These are phyloP conservation scores for Orthosia gothica DNA, from an alignment of 2,888 invertebrate genomes.

Conservation along the genomic window DNA sequence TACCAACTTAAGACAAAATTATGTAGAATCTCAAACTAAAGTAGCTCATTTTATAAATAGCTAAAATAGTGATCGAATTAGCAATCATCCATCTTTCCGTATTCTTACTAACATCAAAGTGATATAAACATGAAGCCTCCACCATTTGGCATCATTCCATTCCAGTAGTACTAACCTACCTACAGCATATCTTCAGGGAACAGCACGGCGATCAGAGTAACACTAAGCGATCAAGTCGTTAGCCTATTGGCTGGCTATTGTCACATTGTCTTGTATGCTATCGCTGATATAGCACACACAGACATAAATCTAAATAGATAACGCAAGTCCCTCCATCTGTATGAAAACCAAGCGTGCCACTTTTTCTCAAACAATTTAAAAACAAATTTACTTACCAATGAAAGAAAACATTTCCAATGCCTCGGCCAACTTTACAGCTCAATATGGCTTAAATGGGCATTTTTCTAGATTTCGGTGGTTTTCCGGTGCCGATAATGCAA, in stretches of 20 bases:
- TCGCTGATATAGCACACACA: slow-evolving; percentile 9
- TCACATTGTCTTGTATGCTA: slow-evolving; percentile 32
- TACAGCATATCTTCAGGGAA: slow-evolving; percentile 6
- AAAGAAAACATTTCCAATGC: too few relatives aligned
- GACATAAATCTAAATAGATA: too few relatives aligned
- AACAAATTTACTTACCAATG: too few relatives aligned
- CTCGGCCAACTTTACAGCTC: too few relatives aligned
- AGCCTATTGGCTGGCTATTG: slow-evolving; percentile 35
- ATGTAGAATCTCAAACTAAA: not conserved
- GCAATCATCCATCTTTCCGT: not conserved
- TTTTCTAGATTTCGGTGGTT: too few relatives aligned
- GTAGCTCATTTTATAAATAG: not conserved
- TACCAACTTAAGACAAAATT: too few relatives aligned
- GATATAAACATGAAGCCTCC: not conserved
- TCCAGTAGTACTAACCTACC: not conserved
- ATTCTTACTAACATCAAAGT: not conserved
- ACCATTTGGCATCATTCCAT: slow-evolving; percentile 35
- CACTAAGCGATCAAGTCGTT: slow-evolving; percentile 41
- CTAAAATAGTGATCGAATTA: not conserved
- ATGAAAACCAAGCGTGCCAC: too few relatives aligned
- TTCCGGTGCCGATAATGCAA: too few relatives aligned
- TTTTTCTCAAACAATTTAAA: too few relatives aligned
- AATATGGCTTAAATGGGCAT: too few relatives aligned
- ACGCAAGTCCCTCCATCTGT: too few relatives aligned
- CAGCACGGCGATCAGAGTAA: slow-evolving; percentile 4